Evolutionary conservation across 1,140 invertebrate species (phyloP), one percentile per base, ranked within the genome.

Genomic region (Triops longicaudatus): DNA sequence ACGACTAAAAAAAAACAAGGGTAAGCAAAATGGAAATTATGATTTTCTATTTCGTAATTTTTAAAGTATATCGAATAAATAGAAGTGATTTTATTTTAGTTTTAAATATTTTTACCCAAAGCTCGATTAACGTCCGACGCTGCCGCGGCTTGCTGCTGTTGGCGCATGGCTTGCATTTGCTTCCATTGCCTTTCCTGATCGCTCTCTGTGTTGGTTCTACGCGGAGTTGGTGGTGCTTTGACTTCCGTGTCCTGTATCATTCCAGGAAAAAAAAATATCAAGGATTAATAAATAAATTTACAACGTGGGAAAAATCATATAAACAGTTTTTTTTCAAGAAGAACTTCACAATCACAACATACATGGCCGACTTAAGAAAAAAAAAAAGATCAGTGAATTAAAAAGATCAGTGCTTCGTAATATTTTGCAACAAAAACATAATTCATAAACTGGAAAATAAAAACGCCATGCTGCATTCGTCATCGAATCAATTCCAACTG

Each of bases 161-260:
- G 91, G 26, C 92, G 87, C 78, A 90, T 82, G 27, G 91, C 91
- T 84, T 94, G 92, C 79, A 94, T 83, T 79, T 93, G 91, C 84
- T 95, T 95, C 93, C 93, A 95, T 80, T 92, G 89, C 17, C 91
- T 86, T 84, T 94, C 92, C 81, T 94, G 91, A 84, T 94, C 93
- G 50, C 91, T 90, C 85, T 94, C 93, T 26, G 50, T 50, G 22
- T 31, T 74, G 4, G 63, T 26, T 17, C 72, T 50, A 26, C 75
- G 26, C n/a, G 50, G 74, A 1, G 42, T 63, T 22, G 75, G 76
- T 26, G 73, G 43, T 10, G 22, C 22, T 26, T 43, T 26, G 17
- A 26, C 43, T 43, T 77, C 72, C 27, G 41, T 73, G 31, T 77
- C 76, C 76, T 77, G 71, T 26, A 26, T 9, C 26, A 17, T 22